Conservation (phyloP, 2,113 vertebrate genomes). For the Apistogramma diplotaenia region DNA sequence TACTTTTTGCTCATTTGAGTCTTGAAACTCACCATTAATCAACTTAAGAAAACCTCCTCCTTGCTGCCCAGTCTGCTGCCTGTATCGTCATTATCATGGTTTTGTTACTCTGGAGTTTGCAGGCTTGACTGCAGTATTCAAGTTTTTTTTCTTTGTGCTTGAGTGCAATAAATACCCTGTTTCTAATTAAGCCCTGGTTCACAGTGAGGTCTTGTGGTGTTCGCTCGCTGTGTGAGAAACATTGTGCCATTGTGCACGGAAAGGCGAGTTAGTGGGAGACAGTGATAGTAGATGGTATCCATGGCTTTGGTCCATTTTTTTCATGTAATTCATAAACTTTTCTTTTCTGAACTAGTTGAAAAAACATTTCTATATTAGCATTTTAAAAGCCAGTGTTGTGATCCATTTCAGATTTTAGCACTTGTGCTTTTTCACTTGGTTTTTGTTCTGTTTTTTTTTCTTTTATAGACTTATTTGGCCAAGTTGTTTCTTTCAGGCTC, state of each 20-base stretch:
- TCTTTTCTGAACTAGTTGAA: neutral
- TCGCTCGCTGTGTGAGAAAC: neutral
- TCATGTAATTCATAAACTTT: neutral
- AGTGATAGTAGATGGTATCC: neutral
- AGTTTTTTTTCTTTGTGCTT: neutral
- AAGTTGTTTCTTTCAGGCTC: neutral
- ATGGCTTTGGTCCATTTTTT: neutral
- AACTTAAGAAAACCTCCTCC: neutral
- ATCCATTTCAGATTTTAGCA: neutral
- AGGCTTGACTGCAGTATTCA: neutral
- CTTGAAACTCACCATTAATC: constrained; percentile 34
- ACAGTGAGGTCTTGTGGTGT: neutral
- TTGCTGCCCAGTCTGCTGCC: neutral
- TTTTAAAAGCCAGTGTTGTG: neutral
- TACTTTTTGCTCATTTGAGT: constrained; percentile 38
- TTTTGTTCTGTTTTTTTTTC: neutral
- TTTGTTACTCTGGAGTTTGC: neutral
- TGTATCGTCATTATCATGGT: neutral
- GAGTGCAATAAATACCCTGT: constrained; percentile 6
- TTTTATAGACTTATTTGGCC: neutral
- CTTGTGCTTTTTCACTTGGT: neutral
- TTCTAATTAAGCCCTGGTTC: constrained; percentile 32
- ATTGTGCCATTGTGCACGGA: neutral
- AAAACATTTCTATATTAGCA: neutral
- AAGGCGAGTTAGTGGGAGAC: neutral